Conservation (phyloP, 2,113 vertebrate species). For the Paradoxurus hermaphroditus region DNA sequence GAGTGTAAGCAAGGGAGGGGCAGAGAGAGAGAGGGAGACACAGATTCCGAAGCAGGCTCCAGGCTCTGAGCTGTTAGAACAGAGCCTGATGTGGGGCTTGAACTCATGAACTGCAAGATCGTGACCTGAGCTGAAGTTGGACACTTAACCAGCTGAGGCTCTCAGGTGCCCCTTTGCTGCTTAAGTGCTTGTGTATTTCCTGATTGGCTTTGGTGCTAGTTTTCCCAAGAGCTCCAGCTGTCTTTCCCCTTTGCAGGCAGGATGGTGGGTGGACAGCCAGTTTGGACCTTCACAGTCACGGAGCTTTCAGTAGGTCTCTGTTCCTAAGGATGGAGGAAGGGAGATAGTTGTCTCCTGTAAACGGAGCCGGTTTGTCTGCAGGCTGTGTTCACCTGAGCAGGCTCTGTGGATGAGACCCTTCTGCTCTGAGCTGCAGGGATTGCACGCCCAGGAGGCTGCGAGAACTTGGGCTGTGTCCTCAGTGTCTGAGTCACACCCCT, state of each 20-base stretch:
- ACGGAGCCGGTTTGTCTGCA: not conserved
- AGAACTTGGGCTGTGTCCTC: not conserved
- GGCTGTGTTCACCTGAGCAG: not conserved
- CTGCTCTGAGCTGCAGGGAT: not conserved
- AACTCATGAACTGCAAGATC: too few species aligned
- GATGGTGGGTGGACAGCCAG: not conserved
- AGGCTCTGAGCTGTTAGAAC: too few species aligned
- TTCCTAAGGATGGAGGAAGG: not conserved
- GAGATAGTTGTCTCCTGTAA: not conserved
- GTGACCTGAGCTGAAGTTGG: too few species aligned
- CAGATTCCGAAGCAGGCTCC: too few species aligned
- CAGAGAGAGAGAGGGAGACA: too few species aligned
- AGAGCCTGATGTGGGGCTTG: too few species aligned
- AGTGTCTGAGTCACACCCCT: not conserved
- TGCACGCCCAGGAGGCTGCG: not conserved
- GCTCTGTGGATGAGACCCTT: not conserved
- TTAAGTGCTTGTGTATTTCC: not conserved
- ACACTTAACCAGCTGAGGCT: too few species aligned
- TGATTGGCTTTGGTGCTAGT: not conserved
- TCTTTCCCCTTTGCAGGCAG: not conserved
- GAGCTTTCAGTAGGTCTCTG: not conserved
- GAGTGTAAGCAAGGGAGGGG: too few species aligned
- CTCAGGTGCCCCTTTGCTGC: too few species aligned
- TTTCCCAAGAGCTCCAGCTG: not conserved
- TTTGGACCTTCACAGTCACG: not conserved